Evolutionary conservation across 2,113 vertebrate genomes (phyloP).

Genomic region (Eretmochelys imbricata): DNA sequence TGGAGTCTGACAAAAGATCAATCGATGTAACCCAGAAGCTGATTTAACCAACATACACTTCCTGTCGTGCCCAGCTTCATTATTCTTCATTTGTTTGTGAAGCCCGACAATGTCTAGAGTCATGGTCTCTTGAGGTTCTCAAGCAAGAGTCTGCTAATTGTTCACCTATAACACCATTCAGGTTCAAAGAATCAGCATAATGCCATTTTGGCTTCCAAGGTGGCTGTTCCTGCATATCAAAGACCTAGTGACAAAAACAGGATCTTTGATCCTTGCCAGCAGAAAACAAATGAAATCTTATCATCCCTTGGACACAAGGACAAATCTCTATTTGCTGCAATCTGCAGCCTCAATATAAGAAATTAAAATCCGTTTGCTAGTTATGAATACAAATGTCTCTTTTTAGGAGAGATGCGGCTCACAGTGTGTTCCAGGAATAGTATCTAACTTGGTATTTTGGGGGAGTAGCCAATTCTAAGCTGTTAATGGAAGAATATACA

Average conservation of each 20-base stretch:
- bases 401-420: background rate
- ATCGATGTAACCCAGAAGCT: background rate
- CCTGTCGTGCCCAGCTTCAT: background rate
- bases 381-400: background rate
- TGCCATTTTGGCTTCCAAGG: background rate
- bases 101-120: background rate
- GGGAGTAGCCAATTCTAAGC: background rate
- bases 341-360: background rate
- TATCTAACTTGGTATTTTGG: constrained; percentile 20
- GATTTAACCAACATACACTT: background rate
- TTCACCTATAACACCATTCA: constrained; percentile 8
- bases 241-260: constrained; percentile 33
- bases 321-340: constrained; percentile 45
- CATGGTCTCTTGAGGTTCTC: background rate
- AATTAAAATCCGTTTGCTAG: constrained; percentile 31
- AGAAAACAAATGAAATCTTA: constrained; percentile 50
- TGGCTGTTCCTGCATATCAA: constrained; percentile 41
- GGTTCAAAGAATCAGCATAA: constrained; percentile 22
- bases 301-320: constrained; percentile 29
- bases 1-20: constrained; percentile 1
- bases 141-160: constrained; percentile 12
- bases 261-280: constrained; percentile 30
- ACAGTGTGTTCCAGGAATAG: background rate
- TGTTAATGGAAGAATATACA: background rate
- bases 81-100: constrained; percentile 26